phyloP scores from a whole-genome alignment of 1,140 invertebrate species.

The Mactra quadrangularis region DNA sequence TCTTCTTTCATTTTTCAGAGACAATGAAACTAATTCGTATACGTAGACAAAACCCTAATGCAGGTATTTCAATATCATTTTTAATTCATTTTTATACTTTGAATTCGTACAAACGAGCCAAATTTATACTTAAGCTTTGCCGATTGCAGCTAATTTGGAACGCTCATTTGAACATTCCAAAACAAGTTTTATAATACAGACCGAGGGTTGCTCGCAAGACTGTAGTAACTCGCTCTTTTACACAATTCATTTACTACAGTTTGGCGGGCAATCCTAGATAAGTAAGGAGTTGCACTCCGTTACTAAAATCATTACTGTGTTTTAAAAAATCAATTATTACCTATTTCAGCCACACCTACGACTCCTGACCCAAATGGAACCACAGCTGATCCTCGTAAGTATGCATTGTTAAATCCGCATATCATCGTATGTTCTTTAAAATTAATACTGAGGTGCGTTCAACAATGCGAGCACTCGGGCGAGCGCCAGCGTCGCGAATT shows the following conservation, averaged over 20 bases:
- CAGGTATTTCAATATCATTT: not conserved
- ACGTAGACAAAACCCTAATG: not conserved
- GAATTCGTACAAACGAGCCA: not conserved
- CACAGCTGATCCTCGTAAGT: conserved; percentile 3
- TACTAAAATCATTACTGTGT: not conserved
- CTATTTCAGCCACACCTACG: not conserved
- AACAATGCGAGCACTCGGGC: too few species aligned
- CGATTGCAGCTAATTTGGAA: too few species aligned
- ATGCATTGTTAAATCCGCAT: not conserved
- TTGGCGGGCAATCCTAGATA: not conserved
- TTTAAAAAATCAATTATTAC: not conserved
- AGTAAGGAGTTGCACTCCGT: not conserved
- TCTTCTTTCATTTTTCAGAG: conserved; percentile 10
- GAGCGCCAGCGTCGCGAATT: too few species aligned
- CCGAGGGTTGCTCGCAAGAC: too few species aligned
- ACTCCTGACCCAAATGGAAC: not conserved
- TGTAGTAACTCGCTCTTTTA: too few species aligned
- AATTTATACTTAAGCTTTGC: not conserved
- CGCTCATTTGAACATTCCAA: not conserved
- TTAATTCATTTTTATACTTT: not conserved
- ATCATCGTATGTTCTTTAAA: not conserved
- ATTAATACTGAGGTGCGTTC: too few species aligned
- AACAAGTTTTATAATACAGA: not conserved
- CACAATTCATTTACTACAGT: not conserved
- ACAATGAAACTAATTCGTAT: conserved; percentile 5